Evolutionary conservation across 2,113 vertebrate genomes (phyloP).

Genomic region (Bettongia penicillata): DNA sequence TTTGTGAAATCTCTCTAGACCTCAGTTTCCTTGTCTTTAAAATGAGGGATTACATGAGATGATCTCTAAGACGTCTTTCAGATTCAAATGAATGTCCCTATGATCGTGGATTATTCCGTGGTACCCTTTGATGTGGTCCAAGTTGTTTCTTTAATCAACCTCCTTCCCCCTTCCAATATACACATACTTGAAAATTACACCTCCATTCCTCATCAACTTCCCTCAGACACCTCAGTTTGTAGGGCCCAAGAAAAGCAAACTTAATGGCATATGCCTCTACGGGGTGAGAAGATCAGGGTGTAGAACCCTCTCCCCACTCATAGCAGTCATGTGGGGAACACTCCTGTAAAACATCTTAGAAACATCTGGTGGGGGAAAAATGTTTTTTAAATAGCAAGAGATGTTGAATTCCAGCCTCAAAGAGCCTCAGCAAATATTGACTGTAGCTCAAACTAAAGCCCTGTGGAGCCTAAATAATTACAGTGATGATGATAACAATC

Average conservation of each 20-base stretch:
- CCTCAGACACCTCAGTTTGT: neutral
- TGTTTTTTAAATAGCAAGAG: neutral
- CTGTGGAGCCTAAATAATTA: constrained; percentile 62
- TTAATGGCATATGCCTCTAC: neutral
- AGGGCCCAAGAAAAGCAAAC: neutral
- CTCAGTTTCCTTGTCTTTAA: neutral
- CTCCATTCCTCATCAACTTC: neutral
- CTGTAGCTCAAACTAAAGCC: constrained; percentile 51
- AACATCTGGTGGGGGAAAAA: neutral
- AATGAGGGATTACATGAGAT: neutral
- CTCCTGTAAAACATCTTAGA: neutral
- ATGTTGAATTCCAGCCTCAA: neutral
- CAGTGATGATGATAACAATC: neutral
- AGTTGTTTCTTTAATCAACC: neutral
- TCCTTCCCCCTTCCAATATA: neutral
- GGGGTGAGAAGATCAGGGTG: neutral
- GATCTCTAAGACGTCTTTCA: neutral
- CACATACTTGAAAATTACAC: neutral
- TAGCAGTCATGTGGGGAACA: neutral
- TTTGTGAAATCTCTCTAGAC: neutral
- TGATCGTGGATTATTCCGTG: neutral
- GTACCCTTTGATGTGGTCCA: neutral
- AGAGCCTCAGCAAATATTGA: constrained; percentile 15
- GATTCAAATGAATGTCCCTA: neutral
- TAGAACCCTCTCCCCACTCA: neutral